A percentile compares a stretch with the other conserved stretches of the same genome.
These are phyloP conservation scores for Ethmia dodecea DNA, from an alignment of 2,888 invertebrate genomes.

Conservation along the genomic window DNA sequence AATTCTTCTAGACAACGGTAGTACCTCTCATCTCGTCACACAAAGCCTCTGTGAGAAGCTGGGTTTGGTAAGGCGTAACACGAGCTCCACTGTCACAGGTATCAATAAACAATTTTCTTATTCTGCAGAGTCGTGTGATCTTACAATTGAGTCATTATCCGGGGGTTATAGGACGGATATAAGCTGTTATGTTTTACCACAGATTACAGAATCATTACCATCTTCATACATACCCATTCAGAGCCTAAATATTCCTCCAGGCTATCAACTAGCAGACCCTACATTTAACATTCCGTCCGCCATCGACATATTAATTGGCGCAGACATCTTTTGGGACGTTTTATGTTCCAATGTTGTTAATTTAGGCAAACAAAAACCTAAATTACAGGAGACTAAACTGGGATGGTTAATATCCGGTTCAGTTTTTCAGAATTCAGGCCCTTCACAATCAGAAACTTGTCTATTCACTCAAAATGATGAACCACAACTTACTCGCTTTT, in stretches of 20 bases:
- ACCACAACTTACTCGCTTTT: slow-evolving; percentile 16
- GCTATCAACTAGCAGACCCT: slow-evolving; percentile 17
- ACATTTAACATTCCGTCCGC: slow-evolving; percentile 11
- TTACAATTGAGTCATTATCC: slow-evolving; percentile 10
- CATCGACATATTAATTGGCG: slow-evolving; percentile 16
- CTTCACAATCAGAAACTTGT: slow-evolving; percentile 16
- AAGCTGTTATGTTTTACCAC: slow-evolving; percentile 12
- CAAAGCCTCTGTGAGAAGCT: slow-evolving; percentile 12
- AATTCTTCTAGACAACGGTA: slow-evolving; percentile 16
- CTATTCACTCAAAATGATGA: slow-evolving; percentile 8
- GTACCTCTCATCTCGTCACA: slow-evolving; percentile 16
- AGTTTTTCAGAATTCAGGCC: not conserved
- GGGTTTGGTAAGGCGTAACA: slow-evolving; percentile 7
- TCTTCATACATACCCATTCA: slow-evolving; percentile 4
- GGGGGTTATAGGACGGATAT: slow-evolving; percentile 4
- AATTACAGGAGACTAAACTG: slow-evolving; percentile 9
- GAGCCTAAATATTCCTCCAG: slow-evolving; percentile 8
- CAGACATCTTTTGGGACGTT: slow-evolving; percentile 21
- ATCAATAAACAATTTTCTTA: slow-evolving; percentile 12
- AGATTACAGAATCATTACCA: slow-evolving; percentile 11
- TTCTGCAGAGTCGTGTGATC: slow-evolving; percentile 15
- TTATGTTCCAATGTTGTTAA: not conserved
- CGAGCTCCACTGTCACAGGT: slow-evolving; percentile 15
- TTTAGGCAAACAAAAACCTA: slow-evolving; percentile 3
- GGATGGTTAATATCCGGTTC: slow-evolving; percentile 24